These are phyloP conservation scores for Brachyalestes nurse DNA, from an alignment of 2,797 vertebrate genomes.

Conservation along the genomic window DNA sequence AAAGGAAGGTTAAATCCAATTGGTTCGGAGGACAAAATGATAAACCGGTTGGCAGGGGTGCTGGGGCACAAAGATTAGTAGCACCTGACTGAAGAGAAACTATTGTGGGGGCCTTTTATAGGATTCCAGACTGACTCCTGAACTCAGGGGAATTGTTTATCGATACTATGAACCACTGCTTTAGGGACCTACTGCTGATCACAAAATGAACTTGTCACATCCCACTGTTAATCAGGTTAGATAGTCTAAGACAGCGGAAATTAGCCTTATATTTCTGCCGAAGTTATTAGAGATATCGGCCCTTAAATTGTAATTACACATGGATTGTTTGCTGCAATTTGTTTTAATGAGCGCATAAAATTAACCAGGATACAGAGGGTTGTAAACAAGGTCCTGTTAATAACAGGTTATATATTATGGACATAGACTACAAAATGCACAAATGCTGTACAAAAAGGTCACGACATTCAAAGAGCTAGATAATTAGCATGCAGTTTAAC, in stretches of 20 bases:
- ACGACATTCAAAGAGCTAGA: not conserved
- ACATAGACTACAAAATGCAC: not conserved
- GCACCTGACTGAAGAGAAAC: conserved; percentile 10
- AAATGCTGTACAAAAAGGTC: conserved; percentile 12
- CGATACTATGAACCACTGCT: not conserved
- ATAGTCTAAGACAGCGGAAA: conserved; percentile 3
- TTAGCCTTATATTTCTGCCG: conserved; percentile 7
- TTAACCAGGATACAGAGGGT: conserved; percentile 17
- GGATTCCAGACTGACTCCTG: not conserved
- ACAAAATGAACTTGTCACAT: conserved; percentile 24
- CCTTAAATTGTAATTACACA: conserved; percentile 36
- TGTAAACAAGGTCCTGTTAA: conserved; percentile 22
- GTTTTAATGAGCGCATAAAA: conserved; percentile 33
- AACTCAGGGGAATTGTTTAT: conserved; percentile 14
- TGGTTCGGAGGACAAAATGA: conserved; percentile 75
- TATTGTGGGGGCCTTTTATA: conserved; percentile 10
- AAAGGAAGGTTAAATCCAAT: conserved; percentile 78
- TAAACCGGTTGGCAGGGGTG: conserved; percentile 57
- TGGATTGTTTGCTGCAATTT: conserved; percentile 30
- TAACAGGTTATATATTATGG: conserved; percentile 21
- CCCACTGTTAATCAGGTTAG: conserved; percentile 29
- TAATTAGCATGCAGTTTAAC: conserved; percentile 14
- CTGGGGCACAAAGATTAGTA: conserved; percentile 34
- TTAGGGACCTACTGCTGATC: conserved; percentile 6
- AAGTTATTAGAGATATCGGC: conserved; percentile 8